Evolutionary conservation across 1,140 invertebrate genomes (phyloP).

Genomic region (Hylyphantes graminicola): DNA sequence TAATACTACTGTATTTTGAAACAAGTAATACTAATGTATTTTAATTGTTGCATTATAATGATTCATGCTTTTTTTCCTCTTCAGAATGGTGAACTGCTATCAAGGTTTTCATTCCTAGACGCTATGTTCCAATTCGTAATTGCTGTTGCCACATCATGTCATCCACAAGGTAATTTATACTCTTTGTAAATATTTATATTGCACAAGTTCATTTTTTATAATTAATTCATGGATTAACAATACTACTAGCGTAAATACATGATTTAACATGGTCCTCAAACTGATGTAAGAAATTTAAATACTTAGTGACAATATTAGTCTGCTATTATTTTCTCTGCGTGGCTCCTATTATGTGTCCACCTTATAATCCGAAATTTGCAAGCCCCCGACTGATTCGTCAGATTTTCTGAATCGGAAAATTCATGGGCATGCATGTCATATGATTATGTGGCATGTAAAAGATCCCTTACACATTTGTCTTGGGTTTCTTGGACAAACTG

Average conservation of each 20-base stretch:
- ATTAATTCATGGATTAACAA: background rate
- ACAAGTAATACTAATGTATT: background rate
- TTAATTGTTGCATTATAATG: background rate
- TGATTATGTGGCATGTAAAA: no score
- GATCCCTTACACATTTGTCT: background rate
- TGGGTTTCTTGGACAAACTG: no score
- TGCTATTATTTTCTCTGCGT: background rate
- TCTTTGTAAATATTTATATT: background rate
- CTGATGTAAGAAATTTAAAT: background rate
- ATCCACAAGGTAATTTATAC: constrained; percentile 53
- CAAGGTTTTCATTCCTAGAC: constrained; percentile 51
- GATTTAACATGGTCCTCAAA: background rate
- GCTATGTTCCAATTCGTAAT: constrained; percentile 52
- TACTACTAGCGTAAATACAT: background rate
- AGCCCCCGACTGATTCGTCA: no score
- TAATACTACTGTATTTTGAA: no score
- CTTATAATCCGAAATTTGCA: no score
- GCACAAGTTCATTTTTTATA: background rate
- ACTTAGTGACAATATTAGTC: background rate
- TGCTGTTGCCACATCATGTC: constrained; percentile 56
- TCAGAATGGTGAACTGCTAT: constrained; percentile 47
- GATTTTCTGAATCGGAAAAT: background rate
- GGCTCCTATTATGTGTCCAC: background rate
- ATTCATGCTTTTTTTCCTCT: background rate
- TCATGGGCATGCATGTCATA: background rate